Evolutionary conservation across 2,888 invertebrate species (phyloP).

Genomic region (Furcula furcula): DNA sequence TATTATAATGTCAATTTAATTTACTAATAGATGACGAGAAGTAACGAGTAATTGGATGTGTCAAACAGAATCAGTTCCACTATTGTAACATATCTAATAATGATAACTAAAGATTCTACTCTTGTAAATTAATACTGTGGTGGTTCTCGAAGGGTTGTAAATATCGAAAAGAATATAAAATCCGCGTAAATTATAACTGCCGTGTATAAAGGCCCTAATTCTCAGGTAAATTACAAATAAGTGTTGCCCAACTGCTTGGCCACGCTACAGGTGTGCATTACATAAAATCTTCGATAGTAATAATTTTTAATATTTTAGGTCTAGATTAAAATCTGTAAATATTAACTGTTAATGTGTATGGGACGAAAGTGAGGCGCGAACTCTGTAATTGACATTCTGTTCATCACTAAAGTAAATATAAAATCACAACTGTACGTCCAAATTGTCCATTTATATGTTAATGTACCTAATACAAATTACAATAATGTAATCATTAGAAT

Average conservation of each 20-base stretch:
- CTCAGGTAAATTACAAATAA: background rate
- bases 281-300: slow-evolving; percentile 36
- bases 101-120: no score
- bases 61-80: no score
- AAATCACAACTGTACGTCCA: slow-evolving; percentile 81
- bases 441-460: slow-evolving; percentile 82
- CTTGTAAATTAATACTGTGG: no score
- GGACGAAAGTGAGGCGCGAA: slow-evolving; percentile 70
- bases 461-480: slow-evolving; percentile 80
- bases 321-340: slow-evolving; percentile 53
- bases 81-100: no score
- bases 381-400: slow-evolving; percentile 50
- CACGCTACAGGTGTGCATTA: slow-evolving; percentile 5
- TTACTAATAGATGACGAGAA: no score
- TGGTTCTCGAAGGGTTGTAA: no score
- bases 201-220: background rate
- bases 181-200: background rate
- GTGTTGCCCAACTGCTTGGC: background rate
- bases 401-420: slow-evolving; percentile 59
- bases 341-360: slow-evolving; percentile 42
- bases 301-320: slow-evolving; percentile 34
- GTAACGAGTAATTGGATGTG: no score
- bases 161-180: no score
- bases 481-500: slow-evolving; percentile 77
- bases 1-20: no score